Evolutionary conservation across 2,797 vertebrate genomes (phyloP).

Genomic region (Austrolebias charrua): DNA sequence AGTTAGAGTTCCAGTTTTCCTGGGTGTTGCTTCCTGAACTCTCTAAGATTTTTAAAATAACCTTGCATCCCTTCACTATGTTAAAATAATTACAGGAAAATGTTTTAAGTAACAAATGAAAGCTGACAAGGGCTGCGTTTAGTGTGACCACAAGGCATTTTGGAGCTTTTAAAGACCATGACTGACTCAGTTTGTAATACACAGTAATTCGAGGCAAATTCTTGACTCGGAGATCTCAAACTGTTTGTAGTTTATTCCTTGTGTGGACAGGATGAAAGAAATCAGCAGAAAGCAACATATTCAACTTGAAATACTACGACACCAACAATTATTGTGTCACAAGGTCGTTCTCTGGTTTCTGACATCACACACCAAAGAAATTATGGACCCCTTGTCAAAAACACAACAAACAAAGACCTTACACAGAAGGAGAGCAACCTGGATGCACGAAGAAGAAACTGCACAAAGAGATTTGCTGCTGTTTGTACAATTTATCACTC

Average conservation of each 20-base stretch:
- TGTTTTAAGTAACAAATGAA: slow-evolving; percentile 6
- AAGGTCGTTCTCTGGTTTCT: no score
- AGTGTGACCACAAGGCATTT: not conserved
- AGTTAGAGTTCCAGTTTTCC: not conserved
- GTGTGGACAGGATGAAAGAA: not conserved
- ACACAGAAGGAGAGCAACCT: not conserved
- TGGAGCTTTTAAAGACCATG: slow-evolving; percentile 6
- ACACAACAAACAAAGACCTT: not conserved
- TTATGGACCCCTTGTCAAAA: not conserved
- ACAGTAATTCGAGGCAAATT: slow-evolving; percentile 1
- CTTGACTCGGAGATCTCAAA: not conserved
- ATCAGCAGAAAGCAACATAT: not conserved
- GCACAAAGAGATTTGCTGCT: no score
- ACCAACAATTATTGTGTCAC: no score
- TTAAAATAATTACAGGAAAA: slow-evolving; percentile 6
- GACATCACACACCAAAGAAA: no score
- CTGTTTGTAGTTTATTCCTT: no score
- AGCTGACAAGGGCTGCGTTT: not conserved
- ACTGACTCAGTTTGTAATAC: not conserved
- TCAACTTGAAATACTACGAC: not conserved
- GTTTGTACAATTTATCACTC: not conserved
- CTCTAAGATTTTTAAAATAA: not conserved
- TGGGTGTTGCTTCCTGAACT: not conserved
- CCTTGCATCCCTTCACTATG: not conserved
- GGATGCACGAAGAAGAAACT: not conserved